Evolutionary conservation across 1,140 invertebrate genomes (phyloP).

Genomic region (Bombus breviceps): DNA sequence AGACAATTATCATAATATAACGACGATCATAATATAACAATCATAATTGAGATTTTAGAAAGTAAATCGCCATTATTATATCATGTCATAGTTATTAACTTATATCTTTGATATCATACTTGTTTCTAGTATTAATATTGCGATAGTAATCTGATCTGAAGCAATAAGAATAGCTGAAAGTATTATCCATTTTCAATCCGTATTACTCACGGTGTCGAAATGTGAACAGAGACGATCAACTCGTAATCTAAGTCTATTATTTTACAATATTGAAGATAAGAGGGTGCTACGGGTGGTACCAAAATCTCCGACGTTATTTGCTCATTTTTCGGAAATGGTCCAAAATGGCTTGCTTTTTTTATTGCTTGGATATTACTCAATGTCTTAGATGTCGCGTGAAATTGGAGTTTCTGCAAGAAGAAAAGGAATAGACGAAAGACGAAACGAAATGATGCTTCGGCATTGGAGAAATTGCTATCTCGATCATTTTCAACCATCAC

Average conservation of each 20-base stretch:
- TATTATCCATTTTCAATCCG: background rate
- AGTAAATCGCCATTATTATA: background rate
- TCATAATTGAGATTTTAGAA: background rate
- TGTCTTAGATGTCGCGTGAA: background rate
- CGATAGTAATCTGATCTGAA: too few species aligned
- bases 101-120: background rate
- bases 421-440: background rate
- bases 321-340: background rate
- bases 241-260: background rate
- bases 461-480: background rate
- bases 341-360: rapidly evolving
- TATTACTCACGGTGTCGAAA: conserved; percentile 34
- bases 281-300: conserved; percentile 51
- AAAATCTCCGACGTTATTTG: background rate
- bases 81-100: too few species aligned
- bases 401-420: conserved; percentile 38
- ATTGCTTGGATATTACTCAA: rapidly evolving
- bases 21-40: background rate
- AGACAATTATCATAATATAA: too few species aligned
- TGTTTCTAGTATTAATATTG: background rate
- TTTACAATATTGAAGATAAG: background rate
- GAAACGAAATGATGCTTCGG: background rate
- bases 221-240: conserved; percentile 32
- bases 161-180: too few species aligned
- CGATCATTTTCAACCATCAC: conserved; percentile 37